Percentiles rank a stretch among this genome's conserved stretches.
Conservation (phyloP, 2,797 vertebrate species). For the Catamblyrhynchus diadema region DNA sequence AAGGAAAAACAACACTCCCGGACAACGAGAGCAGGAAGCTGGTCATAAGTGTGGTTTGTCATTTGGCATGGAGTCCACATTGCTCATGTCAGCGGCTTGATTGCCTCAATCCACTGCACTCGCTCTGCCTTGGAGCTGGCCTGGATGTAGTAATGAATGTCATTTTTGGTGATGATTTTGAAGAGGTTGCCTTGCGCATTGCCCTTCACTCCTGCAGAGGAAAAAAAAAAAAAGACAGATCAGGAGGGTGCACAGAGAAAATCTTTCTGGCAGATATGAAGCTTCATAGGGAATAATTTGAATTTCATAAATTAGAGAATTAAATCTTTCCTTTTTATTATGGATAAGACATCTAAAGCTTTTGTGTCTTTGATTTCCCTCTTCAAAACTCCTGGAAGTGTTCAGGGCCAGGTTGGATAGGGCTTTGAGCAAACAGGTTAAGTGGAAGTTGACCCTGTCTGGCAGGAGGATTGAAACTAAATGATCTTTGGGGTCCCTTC, state of each 20-base stretch:
- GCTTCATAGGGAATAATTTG: not conserved
- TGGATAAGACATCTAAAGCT: not conserved
- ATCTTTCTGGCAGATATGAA: not conserved
- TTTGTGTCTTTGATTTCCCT: not conserved
- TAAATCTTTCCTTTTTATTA: not conserved
- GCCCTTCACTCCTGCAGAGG: constrained; percentile 87
- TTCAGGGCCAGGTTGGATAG: not conserved
- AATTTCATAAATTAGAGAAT: not conserved
- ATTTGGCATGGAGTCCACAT: not conserved
- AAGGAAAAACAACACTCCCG: not conserved
- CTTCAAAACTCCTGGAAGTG: not conserved
- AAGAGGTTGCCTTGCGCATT: constrained; percentile 95
- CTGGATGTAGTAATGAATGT: constrained; percentile 91
- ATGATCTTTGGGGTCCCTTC: not conserved
- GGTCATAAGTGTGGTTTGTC: not conserved
- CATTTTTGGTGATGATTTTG: constrained; percentile 93
- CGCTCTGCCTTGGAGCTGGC: constrained; percentile 87
- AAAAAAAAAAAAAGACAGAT: not conserved
- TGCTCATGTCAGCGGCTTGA: constrained; percentile 82
- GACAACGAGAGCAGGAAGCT: not conserved
- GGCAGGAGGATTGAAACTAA: not conserved
- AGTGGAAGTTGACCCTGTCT: not conserved
- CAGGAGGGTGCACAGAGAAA: not conserved
- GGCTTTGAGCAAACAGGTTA: not conserved
- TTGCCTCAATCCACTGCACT: constrained; percentile 90